Base-by-base conservation (phyloP, 2,797 vertebrate species). In the Enteromius anoplus region DNA sequence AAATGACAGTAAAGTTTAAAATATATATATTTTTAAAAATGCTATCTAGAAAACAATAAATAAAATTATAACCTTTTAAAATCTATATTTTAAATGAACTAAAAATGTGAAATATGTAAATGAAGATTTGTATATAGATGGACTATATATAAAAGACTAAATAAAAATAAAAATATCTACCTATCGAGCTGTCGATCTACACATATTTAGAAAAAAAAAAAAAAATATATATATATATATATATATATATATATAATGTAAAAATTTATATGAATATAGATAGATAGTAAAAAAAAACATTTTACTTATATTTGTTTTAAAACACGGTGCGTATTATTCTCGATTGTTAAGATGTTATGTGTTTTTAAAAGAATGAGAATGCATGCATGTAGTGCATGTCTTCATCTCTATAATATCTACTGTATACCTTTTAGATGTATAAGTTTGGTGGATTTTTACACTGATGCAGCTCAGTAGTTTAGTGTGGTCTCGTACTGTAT, bases 401-500 rank as follows among this genome's bases (percentile, higher is more conserved):
- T 9, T 40, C 17, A 58, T 75, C 73, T 42, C 21, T 37, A 75
- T 75, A 4, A 37, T 23, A 58, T 75, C 32, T 75, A 2, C 47
- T 60, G 34, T 69, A 6, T n/a, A 21, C 17, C 29, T 40, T 42
- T 70, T 8, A 47, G 11, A 4, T 49, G 29, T 19, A 11, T 64
- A 73, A 21, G 47, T 79, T n/a, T 26, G 23, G 4, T 81, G 1
- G 42, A 65, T 65, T n/a, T 65, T 75, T 55, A 32, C 32, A 40
- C 15, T 82, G 47, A 45, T 40, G 37, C 47, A 21, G 23, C 19
- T 73, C 21, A 40, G 37, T 68, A 42, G 32, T 83, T 60, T 58
- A 10, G 47, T 53, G 71, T 29, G 40, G 32, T 66, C 55, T 65
- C 19, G 26, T 26, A 26, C 26, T 26, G 21, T 65, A 23, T 68